Evolutionary conservation across 2,113 vertebrate genomes (phyloP).

Genomic region (pig (Sus scrofa)): T2T-Sscrofa CM000826.6:101897501-101898000

Average conservation of each 20-base stretch:
- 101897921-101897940: background rate
- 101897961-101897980: background rate
- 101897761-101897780: fast-evolving
- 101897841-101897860: background rate
- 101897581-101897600: background rate
- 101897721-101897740: background rate
- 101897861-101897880: background rate
- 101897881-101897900: background rate
- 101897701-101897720: background rate
- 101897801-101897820: background rate
- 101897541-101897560: background rate
- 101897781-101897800: background rate
- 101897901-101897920: background rate
- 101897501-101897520: background rate
- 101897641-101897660: background rate
- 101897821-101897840: background rate
- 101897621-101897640: background rate
- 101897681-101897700: background rate
- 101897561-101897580: background rate
- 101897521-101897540: background rate
- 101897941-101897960: background rate
- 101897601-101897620: background rate
- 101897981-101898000: background rate
- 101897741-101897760: background rate
- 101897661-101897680: background rate